A percentile compares a stretch with the other conserved stretches of the same genome.
These are phyloP conservation scores for Poeciliopsis turneri DNA, from an alignment of 2,797 vertebrate species.

Conservation along the genomic window DNA sequence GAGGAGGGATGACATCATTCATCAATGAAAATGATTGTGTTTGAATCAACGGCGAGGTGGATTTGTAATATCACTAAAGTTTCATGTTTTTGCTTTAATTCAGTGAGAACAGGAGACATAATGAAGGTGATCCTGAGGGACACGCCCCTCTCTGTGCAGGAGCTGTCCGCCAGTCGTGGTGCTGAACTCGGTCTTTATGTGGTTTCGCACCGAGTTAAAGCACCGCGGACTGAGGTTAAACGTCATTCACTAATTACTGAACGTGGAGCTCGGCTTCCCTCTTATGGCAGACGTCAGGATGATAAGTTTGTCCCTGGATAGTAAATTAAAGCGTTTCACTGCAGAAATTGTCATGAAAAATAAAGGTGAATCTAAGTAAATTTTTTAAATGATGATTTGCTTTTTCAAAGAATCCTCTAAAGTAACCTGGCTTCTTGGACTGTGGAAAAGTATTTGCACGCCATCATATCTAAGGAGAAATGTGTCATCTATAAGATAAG, in stretches of 20 bases:
- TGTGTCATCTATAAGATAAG: no score
- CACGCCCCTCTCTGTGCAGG: constrained; percentile 12
- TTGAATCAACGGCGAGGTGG: not conserved
- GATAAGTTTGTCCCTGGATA: constrained; percentile 15
- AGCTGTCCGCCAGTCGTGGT: constrained; percentile 55
- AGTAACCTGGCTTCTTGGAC: no score
- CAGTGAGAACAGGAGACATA: constrained; percentile 34
- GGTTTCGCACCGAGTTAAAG: not conserved
- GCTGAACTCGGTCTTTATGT: constrained; percentile 46
- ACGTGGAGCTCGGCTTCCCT: constrained; percentile 81
- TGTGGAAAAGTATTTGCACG: no score
- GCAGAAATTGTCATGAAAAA: not conserved
- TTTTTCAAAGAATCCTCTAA: not conserved
- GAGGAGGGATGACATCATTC: constrained; percentile 23
- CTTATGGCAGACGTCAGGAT: constrained; percentile 76
- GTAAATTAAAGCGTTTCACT: not conserved
- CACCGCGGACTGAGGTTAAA: constrained; percentile 23
- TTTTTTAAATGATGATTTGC: not conserved
- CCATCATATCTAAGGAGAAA: no score
- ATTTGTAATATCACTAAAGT: not conserved
- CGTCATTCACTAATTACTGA: constrained; percentile 46
- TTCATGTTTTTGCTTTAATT: not conserved
- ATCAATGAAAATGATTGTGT: constrained; percentile 9
- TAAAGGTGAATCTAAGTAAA: not conserved
- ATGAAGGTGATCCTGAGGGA: constrained; percentile 27